Percentiles rank a stretch among this genome's conserved stretches.
Conservation (phyloP, 2,797 vertebrate genomes). For the Psittacula derbiana region DNA sequence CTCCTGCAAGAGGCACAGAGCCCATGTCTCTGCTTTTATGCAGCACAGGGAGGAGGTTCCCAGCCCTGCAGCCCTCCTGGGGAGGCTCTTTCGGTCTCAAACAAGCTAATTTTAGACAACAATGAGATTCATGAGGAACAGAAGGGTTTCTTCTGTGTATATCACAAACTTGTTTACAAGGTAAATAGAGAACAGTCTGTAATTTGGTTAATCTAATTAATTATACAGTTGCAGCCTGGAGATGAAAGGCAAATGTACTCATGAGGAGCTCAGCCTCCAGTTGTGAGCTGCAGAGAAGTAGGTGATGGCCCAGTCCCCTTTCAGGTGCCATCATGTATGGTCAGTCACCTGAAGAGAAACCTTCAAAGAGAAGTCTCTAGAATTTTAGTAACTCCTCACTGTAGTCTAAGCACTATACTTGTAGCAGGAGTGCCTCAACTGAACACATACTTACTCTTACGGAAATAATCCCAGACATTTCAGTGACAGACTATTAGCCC, state of each 20-base stretch:
- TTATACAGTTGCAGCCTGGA: background rate
- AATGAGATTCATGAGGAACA: constrained; percentile 15
- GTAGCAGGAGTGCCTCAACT: background rate
- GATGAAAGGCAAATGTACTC: constrained; percentile 45
- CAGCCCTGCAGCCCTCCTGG: background rate
- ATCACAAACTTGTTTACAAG: constrained; percentile 40
- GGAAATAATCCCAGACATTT: background rate
- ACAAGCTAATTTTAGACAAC: constrained; percentile 44
- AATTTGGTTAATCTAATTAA: constrained; percentile 57
- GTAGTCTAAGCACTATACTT: background rate
- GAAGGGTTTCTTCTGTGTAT: constrained; percentile 12
- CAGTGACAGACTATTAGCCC: background rate
- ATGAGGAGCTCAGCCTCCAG: background rate
- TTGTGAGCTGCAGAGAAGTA: background rate
- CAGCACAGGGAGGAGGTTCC: background rate
- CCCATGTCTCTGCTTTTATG: background rate
- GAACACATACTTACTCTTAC: background rate
- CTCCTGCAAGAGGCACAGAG: background rate
- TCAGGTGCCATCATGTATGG: background rate
- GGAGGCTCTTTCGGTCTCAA: background rate
- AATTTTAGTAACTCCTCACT: background rate
- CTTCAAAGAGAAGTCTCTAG: background rate
- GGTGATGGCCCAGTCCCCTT: background rate
- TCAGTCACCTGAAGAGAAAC: background rate
- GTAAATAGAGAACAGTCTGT: constrained; percentile 32